Base-by-base conservation (phyloP, 2,888 invertebrate genomes). In the Rhagonycha fulva region DNA sequence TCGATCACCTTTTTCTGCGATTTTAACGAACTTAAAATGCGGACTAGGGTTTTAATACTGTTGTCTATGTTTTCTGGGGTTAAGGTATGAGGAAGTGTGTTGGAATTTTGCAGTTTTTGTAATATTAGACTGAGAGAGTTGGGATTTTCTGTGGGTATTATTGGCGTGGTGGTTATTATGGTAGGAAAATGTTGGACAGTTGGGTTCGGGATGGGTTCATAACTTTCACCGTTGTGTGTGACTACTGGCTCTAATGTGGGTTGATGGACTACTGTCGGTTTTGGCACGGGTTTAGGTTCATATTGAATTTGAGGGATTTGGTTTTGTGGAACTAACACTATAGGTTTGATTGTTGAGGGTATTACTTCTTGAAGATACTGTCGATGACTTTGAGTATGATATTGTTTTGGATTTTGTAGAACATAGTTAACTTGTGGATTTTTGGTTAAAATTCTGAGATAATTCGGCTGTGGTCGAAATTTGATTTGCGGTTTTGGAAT, bases 51-150 rank as follows among this genome's bases (percentile, higher is more conserved):
- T 84, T 91, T 92, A 78, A 96, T 94, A 68, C 95, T 95, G 77
- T 93, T 92, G 81, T 94, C 94, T 67, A 95, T 92, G 83, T 95
- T 95, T 80, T 94, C 93, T 71, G 92, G 91, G 4, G 94, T 95
- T 26, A 95, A 89, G 9, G 92, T 93, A 81, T 94, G 93, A 0
- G 95, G 95, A 80, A 96, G 88, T 66, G 93, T 92, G 86, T 95
- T 94, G 81, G 93, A 92, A 14, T 93, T 89, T 86, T 94, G 94
- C 28, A 95, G 88, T 75, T 94, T 93, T 84, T 93, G 93, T 61
- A 94, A 84, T 78, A 95, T 91, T 79, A 93, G 90, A 0, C 90
- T 88, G 61, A 92, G 83, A 3, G 84, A 82, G 74, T 85, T 85
- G 1, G 86, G 78, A 76, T 86, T 82, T 78, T 85, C 83, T 3